Evolutionary conservation across 2,113 vertebrate species (phyloP).

Genomic region (Sminthopsis crassicaudata): DNA sequence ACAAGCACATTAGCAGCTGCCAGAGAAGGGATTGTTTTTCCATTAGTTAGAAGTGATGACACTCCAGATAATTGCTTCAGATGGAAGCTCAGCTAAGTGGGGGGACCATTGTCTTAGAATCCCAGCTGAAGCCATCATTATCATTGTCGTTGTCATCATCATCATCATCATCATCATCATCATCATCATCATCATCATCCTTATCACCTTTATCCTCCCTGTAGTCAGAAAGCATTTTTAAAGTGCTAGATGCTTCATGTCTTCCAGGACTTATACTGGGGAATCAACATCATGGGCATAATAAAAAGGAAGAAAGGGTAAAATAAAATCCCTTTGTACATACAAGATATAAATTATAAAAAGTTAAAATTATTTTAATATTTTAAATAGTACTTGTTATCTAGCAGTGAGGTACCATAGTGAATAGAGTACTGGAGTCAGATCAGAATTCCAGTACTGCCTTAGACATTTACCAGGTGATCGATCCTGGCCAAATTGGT

Average conservation of each 20-base stretch:
- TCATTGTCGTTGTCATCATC: not conserved
- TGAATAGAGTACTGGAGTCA: not conserved
- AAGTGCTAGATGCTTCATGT: not conserved
- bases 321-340: not conserved
- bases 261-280: not conserved
- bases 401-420: not conserved
- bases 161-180: not conserved
- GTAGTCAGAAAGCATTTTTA: not conserved
- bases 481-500: not conserved
- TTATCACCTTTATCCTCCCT: not conserved
- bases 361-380: not conserved
- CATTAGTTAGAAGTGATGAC: constrained; percentile 19
- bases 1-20: constrained; percentile 47
- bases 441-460: not conserved
- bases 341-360: not conserved
- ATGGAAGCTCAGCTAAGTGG: not conserved
- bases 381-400: not conserved
- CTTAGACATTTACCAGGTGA: not conserved
- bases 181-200: not conserved
- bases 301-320: not conserved
- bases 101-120: not conserved
- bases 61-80: not conserved
- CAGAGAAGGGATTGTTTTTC: not conserved
- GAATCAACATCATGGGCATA: not conserved
- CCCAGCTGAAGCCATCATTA: not conserved